Percentiles rank a stretch among this genome's conserved stretches.
These are phyloP conservation scores for Acanthosepion esculentum DNA, from an alignment of 2,888 invertebrate genomes.

Conservation along the genomic window DNA sequence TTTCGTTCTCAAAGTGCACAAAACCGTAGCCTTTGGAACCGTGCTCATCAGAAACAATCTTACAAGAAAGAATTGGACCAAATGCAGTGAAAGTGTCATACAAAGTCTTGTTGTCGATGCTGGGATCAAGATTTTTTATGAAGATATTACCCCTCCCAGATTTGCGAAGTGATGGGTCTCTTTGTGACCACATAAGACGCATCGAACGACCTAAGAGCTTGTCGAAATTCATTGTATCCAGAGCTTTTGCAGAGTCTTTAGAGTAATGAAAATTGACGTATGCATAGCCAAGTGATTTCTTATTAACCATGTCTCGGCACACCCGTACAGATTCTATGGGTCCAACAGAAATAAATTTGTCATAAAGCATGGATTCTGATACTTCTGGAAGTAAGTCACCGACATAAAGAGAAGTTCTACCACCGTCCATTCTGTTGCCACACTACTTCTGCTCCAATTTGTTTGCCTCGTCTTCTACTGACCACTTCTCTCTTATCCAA, in stretches of 20 bases:
- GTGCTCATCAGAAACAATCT: background rate
- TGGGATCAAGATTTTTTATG: conserved; percentile 36
- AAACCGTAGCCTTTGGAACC: conserved; percentile 43
- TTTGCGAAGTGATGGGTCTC: conserved; percentile 42
- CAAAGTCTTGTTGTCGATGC: conserved; percentile 20
- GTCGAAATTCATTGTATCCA: conserved; percentile 39
- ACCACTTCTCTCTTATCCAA: background rate
- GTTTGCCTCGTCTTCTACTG: background rate
- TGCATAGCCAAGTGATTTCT: conserved; percentile 39
- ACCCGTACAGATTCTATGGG: conserved; percentile 21
- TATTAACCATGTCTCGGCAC: conserved; percentile 38
- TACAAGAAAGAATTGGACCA: conserved; percentile 23
- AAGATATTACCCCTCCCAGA: conserved; percentile 25
- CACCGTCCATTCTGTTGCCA: background rate
- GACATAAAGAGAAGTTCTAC: conserved; percentile 36
- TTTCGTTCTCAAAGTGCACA: background rate
- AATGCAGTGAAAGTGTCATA: conserved; percentile 13
- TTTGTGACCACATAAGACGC: conserved; percentile 47
- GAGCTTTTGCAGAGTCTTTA: background rate
- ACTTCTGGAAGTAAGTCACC: background rate
- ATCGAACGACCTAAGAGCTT: background rate
- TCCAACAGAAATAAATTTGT: background rate
- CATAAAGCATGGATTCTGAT: background rate
- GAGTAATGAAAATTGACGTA: conserved; percentile 14
- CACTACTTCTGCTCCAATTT: background rate